Conservation (phyloP, 2,888 invertebrate genomes). For the Athetis lepigone region DNA sequence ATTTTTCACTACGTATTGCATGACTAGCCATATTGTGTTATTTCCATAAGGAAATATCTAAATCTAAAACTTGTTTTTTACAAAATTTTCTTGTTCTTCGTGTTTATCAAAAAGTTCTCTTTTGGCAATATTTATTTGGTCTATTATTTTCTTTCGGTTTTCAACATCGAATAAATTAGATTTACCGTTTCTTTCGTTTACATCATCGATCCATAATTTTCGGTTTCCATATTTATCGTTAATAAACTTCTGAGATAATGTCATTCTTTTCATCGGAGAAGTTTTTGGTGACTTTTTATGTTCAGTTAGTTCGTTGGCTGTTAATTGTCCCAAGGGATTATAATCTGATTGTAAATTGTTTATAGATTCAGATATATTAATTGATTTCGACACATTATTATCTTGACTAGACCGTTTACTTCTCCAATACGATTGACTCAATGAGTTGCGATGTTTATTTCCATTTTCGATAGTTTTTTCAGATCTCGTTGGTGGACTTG, state of each 20-base stretch:
- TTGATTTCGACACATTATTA: slow-evolving; percentile 74
- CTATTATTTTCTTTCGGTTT: slow-evolving; percentile 82
- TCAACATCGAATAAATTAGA: slow-evolving; percentile 78
- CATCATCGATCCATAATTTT: slow-evolving; percentile 86
- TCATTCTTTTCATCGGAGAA: slow-evolving; percentile 82
- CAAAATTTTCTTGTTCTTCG: slow-evolving; percentile 76
- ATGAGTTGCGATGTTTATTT: slow-evolving; percentile 83
- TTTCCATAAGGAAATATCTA: slow-evolving; percentile 53
- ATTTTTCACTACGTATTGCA: slow-evolving; percentile 77
- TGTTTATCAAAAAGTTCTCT: slow-evolving; percentile 77
- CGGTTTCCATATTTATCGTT: slow-evolving; percentile 89
- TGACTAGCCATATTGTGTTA: slow-evolving; percentile 73
- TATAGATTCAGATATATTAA: slow-evolving; percentile 69
- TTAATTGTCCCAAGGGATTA: slow-evolving; percentile 87
- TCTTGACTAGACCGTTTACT: slow-evolving; percentile 86
- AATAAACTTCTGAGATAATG: slow-evolving; percentile 88
- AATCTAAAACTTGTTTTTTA: slow-evolving; percentile 71
- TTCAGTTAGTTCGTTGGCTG: slow-evolving; percentile 76
- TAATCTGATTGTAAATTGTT: slow-evolving; percentile 88
- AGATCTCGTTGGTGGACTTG: slow-evolving; percentile 86
- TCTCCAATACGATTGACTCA: slow-evolving; percentile 89
- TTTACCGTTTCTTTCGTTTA: slow-evolving; percentile 78
- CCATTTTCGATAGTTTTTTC: slow-evolving; percentile 82
- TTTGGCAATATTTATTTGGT: slow-evolving; percentile 81
- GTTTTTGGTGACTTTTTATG: slow-evolving; percentile 82